phyloP scores from a whole-genome alignment of 2,888 invertebrate species.

The Ametastegia equiseti region DNA sequence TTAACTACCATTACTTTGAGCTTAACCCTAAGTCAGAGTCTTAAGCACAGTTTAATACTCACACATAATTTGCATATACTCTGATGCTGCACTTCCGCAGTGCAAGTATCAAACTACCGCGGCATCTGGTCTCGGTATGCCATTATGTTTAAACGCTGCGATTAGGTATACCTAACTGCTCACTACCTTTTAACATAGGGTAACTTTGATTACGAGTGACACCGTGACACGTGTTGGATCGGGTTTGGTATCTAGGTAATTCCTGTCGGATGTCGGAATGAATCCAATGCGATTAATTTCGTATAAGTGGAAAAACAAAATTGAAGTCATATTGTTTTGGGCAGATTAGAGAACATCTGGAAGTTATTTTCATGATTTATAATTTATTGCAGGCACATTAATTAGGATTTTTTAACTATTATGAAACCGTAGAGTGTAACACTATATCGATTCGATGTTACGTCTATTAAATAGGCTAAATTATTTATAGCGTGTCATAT shows the following conservation, averaged over 20 bases:
- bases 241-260: not conserved
- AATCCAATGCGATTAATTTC: too few relatives aligned
- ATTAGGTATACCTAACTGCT: slow-evolving; percentile 16
- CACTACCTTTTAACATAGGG: not conserved
- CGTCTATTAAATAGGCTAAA: not conserved
- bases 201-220: slow-evolving; percentile 11
- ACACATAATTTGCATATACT: not conserved
- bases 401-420: not conserved
- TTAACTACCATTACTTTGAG: not conserved
- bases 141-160: slow-evolving; percentile 29
- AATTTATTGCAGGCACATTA: not conserved
- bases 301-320: too few relatives aligned
- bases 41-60: not conserved
- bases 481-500: not conserved
- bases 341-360: not conserved
- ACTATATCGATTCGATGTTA: not conserved
- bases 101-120: not conserved
- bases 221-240: slow-evolving; percentile 17
- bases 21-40: not conserved
- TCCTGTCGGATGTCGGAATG: too few relatives aligned
- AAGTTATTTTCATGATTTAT: not conserved
- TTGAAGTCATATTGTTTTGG: not conserved
- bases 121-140: not conserved
- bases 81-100: not conserved
- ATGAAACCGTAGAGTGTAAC: not conserved